Evolutionary conservation across 2,888 invertebrate genomes (phyloP), one percentile per base, ranked within the genome.

Genomic region (Clusia tigrina): DNA sequence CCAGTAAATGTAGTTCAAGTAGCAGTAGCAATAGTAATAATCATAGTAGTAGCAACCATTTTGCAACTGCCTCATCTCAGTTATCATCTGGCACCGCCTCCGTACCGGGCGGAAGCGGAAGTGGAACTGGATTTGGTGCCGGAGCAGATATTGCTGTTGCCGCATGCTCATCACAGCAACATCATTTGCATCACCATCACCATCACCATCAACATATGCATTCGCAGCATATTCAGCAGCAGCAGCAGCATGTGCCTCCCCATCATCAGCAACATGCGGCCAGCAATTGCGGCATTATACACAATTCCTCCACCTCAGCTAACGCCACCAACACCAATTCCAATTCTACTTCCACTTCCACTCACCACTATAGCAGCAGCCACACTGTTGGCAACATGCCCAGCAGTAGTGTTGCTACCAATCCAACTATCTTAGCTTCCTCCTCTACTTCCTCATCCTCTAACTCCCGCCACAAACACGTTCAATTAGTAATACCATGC

Each of bases 401-500:
- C 63, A 67, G 26, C 59, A 61, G 58, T 54, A 68, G 51, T 46
- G 57, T 25, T 53, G 37, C 24, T 48, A 60, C 59, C 63, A 71
- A 70, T 62, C 72, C 65, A 58, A 62, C 65, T 60, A 64, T 63
- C 62, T 60, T 63, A 26, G 58, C 67, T 51, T 38, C 61, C 26
- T 48, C 65, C 65, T 72, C 72, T 69, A 64, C 68, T 48, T 64
- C 64, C 52, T 62, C 71, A 53, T 67, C 73, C 56, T 67, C 68
- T 32, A 63, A 63, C 20, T 72, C 69, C 66, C 70, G 69, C 54
- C 76, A 75, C 52, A 73, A 82, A 62, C 87, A 87, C 72, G 86
- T 91, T 61, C 91, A 91, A 78, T 91, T 91, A 82, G 89, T 91
- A 66, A 90, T 91, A 74, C 91, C 90, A 76, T 92, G 91, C 83